These are phyloP conservation scores for Ethmia dodecea DNA, from an alignment of 2,888 invertebrate species.

Conservation along the genomic window DNA sequence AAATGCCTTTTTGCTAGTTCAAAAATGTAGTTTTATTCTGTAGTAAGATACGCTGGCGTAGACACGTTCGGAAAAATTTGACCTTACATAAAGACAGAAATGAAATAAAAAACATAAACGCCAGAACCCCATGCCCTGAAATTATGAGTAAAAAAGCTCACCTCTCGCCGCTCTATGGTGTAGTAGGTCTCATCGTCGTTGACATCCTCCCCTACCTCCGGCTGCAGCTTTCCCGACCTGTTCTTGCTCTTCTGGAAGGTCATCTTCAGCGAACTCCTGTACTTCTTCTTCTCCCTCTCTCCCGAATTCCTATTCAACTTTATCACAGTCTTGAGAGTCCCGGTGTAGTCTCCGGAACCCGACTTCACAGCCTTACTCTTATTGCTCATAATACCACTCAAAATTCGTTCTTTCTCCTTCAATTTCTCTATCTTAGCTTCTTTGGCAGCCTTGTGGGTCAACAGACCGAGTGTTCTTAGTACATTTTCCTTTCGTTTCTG, in stretches of 20 bases:
- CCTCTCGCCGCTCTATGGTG: constrained; percentile 81
- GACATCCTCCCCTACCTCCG: constrained; percentile 51
- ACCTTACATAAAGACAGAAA: no score
- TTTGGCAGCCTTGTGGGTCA: constrained; percentile 85
- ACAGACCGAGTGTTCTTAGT: constrained; percentile 83
- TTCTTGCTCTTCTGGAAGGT: constrained; percentile 85
- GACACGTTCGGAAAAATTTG: no score
- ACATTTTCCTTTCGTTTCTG: constrained; percentile 85
- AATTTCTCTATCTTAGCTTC: constrained; percentile 79
- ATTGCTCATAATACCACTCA: constrained; percentile 36
- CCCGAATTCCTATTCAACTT: constrained; percentile 81
- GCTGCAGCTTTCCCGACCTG: constrained; percentile 74
- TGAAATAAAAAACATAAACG: no score
- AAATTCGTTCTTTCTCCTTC: constrained; percentile 65
- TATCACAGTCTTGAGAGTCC: constrained; percentile 90
- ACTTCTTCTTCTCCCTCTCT: constrained; percentile 77
- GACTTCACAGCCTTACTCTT: constrained; percentile 46
- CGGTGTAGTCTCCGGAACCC: constrained; percentile 80
- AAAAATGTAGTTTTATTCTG: no score
- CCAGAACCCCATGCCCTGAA: no score
- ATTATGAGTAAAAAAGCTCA: no score
- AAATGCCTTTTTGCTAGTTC: no score
- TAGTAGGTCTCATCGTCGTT: constrained; percentile 75
- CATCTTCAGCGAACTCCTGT: constrained; percentile 85
- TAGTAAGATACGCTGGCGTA: no score